A percentile compares a stretch with the other conserved stretches of the same genome.
These are phyloP conservation scores for Teinopalpus imperialis DNA, from an alignment of 2,888 invertebrate genomes.

Conservation along the genomic window DNA sequence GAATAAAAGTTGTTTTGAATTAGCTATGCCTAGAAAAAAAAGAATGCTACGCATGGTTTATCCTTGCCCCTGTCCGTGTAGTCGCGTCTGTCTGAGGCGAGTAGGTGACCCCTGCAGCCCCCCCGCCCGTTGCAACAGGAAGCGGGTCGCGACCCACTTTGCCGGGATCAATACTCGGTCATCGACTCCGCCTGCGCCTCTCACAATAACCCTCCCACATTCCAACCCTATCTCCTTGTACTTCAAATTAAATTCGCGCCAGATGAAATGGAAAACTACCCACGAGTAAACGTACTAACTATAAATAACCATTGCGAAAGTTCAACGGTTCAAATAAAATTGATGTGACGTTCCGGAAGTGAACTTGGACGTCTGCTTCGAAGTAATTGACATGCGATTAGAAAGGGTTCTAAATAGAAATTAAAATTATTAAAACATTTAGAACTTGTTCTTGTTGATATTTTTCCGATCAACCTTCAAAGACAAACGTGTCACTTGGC, in stretches of 20 bases:
- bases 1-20: no score
- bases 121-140: conserved; percentile 63
- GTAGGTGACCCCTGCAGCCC: conserved; percentile 51
- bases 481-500: no score
- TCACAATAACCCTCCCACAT: conserved; percentile 45
- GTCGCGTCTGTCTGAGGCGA: conserved; percentile 25
- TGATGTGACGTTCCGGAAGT: conserved; percentile 7
- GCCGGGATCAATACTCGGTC: conserved; percentile 79
- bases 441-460: no score
- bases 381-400: not conserved
- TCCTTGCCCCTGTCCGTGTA: conserved; percentile 16
- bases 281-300: conserved; percentile 14
- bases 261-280: conserved; percentile 12
- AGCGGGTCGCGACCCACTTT: conserved; percentile 78
- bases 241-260: conserved; percentile 30
- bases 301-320: conserved; percentile 21
- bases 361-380: conserved; percentile 3
- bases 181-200: conserved; percentile 69
- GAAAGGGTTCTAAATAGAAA: not conserved
- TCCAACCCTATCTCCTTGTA: conserved; percentile 35
- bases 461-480: no score
- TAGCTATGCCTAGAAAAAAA: not conserved
- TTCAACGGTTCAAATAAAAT: conserved; percentile 19
- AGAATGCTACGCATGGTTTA: conserved; percentile 9
- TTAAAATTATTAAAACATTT: no score